Base-by-base conservation (phyloP, 2,888 invertebrate species). In the Chaitophorus viminalis region DNA sequence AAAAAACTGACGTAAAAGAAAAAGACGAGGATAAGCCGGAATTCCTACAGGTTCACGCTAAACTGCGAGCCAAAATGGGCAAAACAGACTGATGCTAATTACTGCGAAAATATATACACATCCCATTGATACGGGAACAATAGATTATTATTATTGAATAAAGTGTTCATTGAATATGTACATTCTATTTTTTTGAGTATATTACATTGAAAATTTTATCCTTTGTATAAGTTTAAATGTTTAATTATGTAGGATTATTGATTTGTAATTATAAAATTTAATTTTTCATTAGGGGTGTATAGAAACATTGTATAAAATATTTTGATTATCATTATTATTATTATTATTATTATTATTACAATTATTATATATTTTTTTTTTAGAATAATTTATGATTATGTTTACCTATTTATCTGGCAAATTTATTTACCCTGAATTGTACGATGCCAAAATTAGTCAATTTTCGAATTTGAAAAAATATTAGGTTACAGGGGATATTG, bases 41-140 rank as follows among this genome's bases (percentile, higher is more conserved):
- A 91, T 94, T 94, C 91, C 91, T 94, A 85, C 93, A 94, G 91
- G 93, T 94, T 82, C 93, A 94, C 91, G 94, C 94, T 90, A 94
- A 94, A 91, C 92, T 94, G 90, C 93, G 93, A 90, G 92, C 93
- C 18, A 90, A 89, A 89, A 90, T 90, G 90, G 90, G 75, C 76
- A 87, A 87, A 87, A 79, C 86, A 79, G 86, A 87, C 86, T 87
- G 79, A 87, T 79, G 70, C 74, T 78, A 79, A 87, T 74, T 79
- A 79, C 72, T 87, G 74, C 86, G 31, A 81, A 79, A 78, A 31
- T 33, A 72, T 46, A 39, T 33, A 68, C 31, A 65, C 46, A 46
- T 65, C 76, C 86, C 79, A 46, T 46, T 72, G 39, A 70, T 65
- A 77, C 31, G 72, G 72, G 60, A 79, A 60, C 36, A 60, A 87